Evolutionary conservation across 2,113 vertebrate genomes (phyloP).

Genomic region (Hippocampus zosterae): DNA sequence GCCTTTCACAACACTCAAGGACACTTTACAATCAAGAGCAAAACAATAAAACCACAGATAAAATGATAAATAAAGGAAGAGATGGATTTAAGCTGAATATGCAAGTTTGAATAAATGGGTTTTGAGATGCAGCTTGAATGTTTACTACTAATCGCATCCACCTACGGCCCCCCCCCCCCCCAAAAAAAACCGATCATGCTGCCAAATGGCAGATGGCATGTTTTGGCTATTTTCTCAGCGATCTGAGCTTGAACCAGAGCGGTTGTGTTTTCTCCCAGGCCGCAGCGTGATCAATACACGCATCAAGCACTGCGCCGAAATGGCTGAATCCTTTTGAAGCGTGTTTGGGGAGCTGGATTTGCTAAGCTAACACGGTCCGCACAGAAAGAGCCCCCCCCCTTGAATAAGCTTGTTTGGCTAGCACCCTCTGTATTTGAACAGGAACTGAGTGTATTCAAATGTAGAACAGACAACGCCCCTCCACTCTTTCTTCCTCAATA

Average conservation of each 20-base stretch:
- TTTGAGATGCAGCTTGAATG: no score
- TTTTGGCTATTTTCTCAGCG: slow-evolving; percentile 57
- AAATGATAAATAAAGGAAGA: no score
- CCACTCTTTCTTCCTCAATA: slow-evolving; percentile 59
- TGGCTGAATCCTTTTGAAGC: slow-evolving; percentile 82
- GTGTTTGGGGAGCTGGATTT: slow-evolving; percentile 84
- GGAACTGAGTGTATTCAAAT: slow-evolving; percentile 81
- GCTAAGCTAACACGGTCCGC: slow-evolving; percentile 81
- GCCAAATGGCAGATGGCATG: slow-evolving; percentile 48
- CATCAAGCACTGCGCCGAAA: slow-evolving; percentile 82
- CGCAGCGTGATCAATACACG: slow-evolving; percentile 79
- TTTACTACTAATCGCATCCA: slow-evolving; percentile 37
- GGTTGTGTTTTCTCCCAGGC: slow-evolving; percentile 58
- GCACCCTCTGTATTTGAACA: slow-evolving; percentile 86
- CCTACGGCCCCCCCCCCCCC: slow-evolving; percentile 23
- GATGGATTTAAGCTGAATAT: no score
- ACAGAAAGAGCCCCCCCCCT: slow-evolving; percentile 66
- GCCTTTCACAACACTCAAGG: no score
- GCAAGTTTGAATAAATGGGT: no score
- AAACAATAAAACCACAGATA: no score
- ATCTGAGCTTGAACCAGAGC: slow-evolving; percentile 49
- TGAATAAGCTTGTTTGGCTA: slow-evolving; percentile 88
- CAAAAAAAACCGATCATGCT: slow-evolving; percentile 42
- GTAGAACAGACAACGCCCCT: slow-evolving; percentile 70
- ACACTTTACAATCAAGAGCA: no score